Evolutionary conservation across 2,797 vertebrate species (phyloP), one percentile per base, ranked within the genome.

Genomic region (Cryptoblepharus egeriae): DNA sequence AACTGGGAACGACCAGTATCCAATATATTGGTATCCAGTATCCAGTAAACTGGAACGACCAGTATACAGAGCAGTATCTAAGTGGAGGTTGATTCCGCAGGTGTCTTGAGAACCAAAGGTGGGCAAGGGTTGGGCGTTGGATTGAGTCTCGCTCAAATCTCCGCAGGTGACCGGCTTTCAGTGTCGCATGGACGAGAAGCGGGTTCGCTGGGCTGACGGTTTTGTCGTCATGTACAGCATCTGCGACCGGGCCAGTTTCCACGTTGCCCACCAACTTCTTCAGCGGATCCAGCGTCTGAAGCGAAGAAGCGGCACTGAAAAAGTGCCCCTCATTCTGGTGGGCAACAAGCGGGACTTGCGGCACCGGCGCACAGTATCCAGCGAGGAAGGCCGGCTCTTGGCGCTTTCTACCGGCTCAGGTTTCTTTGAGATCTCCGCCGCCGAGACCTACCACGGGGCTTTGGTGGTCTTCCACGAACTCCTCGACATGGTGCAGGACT

Each of bases 201-300:
- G 87, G 81, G 83, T 95, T 61, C 94, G 93, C 64, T 96, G 95
- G 95, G 95, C 95, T 0, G 92, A 96, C 20, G 94, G 94, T 5
- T 95, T 95, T 69, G 71, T 96, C 63, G 75, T 95, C 52, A 93
- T 95, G 72, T 95, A 95, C 88, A 95, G 95, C 89, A 95, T 96
- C 88, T 94, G 91, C 13, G 94, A 95, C 82, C 85, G 93, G 49
- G 89, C 92, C 79, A 95, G 95, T 77, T 96, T 96, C 86, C 93
- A 92, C 42, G 49, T 84, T 3, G 89, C 94, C 39, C 87, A 90
- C 52, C 91, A 84, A 58, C 90, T 92, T 45, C 88, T 95, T 30
- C 93, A 94, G 71, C 81, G 65, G 28, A 93, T 96, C 84, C 93
- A 86, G 81, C 87, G 64, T 67, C 84, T 35, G 91, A 93, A 82